phyloP scores from a whole-genome alignment of 1,140 invertebrate genomes.

The Cataglyphis hispanica region DNA sequence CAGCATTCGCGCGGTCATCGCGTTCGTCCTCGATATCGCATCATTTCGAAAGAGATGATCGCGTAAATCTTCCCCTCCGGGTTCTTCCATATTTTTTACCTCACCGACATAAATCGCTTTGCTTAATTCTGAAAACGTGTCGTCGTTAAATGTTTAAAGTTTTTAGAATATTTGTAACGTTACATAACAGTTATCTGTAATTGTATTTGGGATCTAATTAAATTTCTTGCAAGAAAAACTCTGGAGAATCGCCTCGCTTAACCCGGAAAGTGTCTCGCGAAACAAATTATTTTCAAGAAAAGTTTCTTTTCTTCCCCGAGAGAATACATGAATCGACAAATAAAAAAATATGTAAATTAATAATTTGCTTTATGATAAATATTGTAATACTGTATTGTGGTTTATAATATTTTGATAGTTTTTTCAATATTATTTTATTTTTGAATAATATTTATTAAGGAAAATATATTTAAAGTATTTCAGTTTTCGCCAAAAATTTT shows the following conservation, averaged over 20 bases:
- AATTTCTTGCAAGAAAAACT: background rate
- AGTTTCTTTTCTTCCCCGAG: background rate
- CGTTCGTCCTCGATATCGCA: background rate
- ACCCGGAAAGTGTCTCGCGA: background rate
- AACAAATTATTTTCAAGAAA: background rate
- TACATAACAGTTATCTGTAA: too few relatives aligned
- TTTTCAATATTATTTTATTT: too few relatives aligned
- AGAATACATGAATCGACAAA: background rate
- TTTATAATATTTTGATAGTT: too few relatives aligned
- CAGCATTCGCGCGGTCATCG: background rate
- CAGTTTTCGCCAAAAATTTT: too few relatives aligned
- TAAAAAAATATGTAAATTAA: background rate
- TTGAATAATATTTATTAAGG: too few relatives aligned
- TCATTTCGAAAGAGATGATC: background rate
- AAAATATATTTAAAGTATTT: too few relatives aligned
- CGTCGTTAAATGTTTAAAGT: too few relatives aligned
- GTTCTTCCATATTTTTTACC: background rate
- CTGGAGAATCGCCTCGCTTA: background rate
- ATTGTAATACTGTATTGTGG: too few relatives aligned
- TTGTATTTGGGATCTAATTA: too few relatives aligned
- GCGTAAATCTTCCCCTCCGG: background rate
- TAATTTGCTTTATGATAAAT: background rate
- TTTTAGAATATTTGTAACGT: too few relatives aligned
- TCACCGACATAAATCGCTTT: background rate
- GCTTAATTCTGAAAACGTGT: background rate